Percentiles rank a stretch among this genome's conserved stretches.
phyloP scores from a whole-genome alignment of 2,888 invertebrate genomes.

The Callyntrura sp. region DNA sequence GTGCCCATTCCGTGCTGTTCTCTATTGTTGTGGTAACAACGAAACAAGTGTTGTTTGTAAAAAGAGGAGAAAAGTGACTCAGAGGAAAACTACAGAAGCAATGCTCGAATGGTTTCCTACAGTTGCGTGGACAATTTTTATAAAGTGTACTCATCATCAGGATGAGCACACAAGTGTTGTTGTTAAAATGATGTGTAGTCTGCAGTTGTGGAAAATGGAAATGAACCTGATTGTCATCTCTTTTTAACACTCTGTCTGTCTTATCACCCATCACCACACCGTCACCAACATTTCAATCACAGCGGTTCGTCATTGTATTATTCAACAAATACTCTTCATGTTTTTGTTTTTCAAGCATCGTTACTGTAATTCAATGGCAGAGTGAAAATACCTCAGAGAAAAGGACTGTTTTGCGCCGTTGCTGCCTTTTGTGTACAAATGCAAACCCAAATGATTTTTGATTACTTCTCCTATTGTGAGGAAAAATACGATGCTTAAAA shows the following conservation, averaged over 20 bases:
- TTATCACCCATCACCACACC: slow-evolving; percentile 57
- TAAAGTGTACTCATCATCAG: slow-evolving; percentile 7
- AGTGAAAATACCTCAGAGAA: slow-evolving; percentile 42
- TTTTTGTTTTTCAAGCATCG: slow-evolving; percentile 6
- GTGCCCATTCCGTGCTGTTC: slow-evolving; percentile 35
- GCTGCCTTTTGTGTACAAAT: not conserved
- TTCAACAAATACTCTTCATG: not conserved
- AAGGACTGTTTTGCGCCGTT: not conserved
- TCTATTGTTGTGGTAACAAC: not conserved
- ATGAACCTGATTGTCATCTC: slow-evolving; percentile 72
- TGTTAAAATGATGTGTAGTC: not conserved
- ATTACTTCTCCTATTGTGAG: not conserved
- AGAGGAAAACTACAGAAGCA: not conserved
- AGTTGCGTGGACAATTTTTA: slow-evolving; percentile 16
- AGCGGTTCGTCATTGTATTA: not conserved
- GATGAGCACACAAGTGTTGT: not conserved
- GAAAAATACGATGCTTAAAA: not conserved
- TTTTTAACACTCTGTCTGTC: slow-evolving; percentile 49
- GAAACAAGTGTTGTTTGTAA: slow-evolving; percentile 13
- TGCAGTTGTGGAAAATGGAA: slow-evolving; percentile 54
- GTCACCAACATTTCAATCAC: not conserved
- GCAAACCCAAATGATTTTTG: not conserved
- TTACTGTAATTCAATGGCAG: not conserved
- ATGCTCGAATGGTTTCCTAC: not conserved
- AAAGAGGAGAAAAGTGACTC: slow-evolving; percentile 20